These are phyloP conservation scores for Heteractis magnifica DNA, from an alignment of 92 coral and sea anemone species.

Conservation along the genomic window DNA sequence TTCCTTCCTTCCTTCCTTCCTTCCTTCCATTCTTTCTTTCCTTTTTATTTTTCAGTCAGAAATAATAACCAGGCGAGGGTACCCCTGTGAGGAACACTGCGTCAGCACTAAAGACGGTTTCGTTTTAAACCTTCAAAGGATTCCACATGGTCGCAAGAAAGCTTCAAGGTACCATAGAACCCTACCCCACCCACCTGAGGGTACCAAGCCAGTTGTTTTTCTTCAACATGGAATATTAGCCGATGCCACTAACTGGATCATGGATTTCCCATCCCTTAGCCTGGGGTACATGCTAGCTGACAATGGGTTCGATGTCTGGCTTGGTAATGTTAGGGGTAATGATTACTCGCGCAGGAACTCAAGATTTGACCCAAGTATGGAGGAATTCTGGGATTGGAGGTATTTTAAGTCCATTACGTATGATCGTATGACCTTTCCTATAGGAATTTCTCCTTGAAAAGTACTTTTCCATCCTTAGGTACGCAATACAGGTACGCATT, in stretches of 20 bases:
- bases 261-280: conserved; percentile 63
- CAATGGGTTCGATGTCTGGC: conserved; percentile 89
- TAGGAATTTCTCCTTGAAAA: no score
- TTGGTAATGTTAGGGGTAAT: conserved; percentile 84
- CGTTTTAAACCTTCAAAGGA: conserved; percentile 42
- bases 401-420: background rate
- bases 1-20: no score
- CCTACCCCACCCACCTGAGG: background rate
- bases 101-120: conserved; percentile 37
- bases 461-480: no score
- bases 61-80: conserved; percentile 30
- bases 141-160: conserved; percentile 17
- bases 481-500: no score
- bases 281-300: conserved; percentile 87
- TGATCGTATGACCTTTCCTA: no score
- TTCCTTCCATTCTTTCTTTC: no score
- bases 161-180: background rate
- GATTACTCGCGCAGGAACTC: conserved; percentile 74
- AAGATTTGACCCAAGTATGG: conserved; percentile 55
- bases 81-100: conserved; percentile 41
- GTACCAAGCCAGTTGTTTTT: conserved; percentile 49
- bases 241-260: conserved; percentile 72
- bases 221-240: conserved; percentile 78
- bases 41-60: conserved; percentile 18
- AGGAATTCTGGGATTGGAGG: conserved; percentile 91